Evolutionary conservation across 2,797 vertebrate genomes (phyloP), one percentile per base, ranked within the genome.

Genomic region (Enteromius thamalakanensis): DNA sequence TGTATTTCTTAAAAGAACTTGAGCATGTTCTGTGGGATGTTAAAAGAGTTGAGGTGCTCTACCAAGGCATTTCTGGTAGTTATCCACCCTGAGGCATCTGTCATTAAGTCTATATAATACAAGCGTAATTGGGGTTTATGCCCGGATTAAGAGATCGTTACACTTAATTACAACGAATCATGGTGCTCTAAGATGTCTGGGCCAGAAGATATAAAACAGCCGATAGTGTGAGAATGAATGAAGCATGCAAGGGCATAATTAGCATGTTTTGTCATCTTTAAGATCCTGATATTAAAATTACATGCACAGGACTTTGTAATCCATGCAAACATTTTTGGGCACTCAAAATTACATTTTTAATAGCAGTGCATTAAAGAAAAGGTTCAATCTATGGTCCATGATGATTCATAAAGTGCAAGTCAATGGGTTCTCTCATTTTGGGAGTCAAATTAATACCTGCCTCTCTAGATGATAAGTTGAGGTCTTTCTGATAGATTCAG

Each of bases 81-180:
- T 72, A 42, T 42, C 65, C 79, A 69, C 45, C 75, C 69, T 7
- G 45, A 75, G 32, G 71, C 81, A 75, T 68, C 53, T 53, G 81
- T 19, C 81, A 80, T 76, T 80, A 83, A 69, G 34, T 69, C 77
- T 62, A 69, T 75, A 76, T 53, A 76, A 83, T 51, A 42, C 72
- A 65, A 34, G 32, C 34, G 37, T 84, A 79, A 83, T 82, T 69
- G 68, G 85, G 72, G 78, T 86, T 84, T 77, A 84, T 80, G 68
- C 14, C 65, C 8, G 26, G 72, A 76, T 83, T 83, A 79, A 74
- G 45, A 76, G 71, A 80, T 86, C 26, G 68, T 83, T 69, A 74
- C 60, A 80, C 80, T 79, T 79, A 86, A 83, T 79, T 74, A 77
- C 64, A 4, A 62, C 26, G 1, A 79, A 86, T 79, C 72, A 72